These are phyloP conservation scores for Sparidentex hasta DNA, from an alignment of 2,797 vertebrate species.

Conservation along the genomic window DNA sequence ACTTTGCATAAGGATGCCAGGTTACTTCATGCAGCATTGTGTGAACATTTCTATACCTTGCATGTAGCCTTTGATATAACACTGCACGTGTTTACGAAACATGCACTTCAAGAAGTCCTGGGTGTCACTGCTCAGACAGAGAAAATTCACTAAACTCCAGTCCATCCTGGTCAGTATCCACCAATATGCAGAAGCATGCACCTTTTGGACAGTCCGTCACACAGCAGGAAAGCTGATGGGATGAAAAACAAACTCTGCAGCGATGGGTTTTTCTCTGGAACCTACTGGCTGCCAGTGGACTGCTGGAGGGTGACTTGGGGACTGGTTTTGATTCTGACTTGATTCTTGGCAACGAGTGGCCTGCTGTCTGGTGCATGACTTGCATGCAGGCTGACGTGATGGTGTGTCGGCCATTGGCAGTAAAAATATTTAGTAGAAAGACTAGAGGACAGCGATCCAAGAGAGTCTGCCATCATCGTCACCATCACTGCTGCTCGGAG, in stretches of 20 bases:
- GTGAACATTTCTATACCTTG: too few relatives aligned
- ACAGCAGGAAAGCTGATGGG: too few relatives aligned
- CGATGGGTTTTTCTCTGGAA: background rate
- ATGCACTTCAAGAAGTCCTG: too few relatives aligned
- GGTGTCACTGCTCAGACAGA: too few relatives aligned
- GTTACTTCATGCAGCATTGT: too few relatives aligned
- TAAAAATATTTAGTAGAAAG: background rate
- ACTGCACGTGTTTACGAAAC: background rate
- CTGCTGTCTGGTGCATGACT: background rate
- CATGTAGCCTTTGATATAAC: background rate
- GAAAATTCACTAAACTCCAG: too few relatives aligned
- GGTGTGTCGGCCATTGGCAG: background rate
- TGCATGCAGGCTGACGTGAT: background rate
- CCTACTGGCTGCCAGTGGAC: background rate
- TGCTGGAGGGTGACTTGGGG: conserved; percentile 2
- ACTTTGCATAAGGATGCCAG: background rate
- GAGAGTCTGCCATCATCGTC: background rate
- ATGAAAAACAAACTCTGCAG: background rate
- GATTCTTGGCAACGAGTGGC: background rate
- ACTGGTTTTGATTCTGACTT: conserved; percentile 12
- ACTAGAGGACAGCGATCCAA: background rate
- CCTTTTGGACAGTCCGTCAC: too few relatives aligned
- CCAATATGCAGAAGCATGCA: too few relatives aligned
- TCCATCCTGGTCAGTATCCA: too few relatives aligned
- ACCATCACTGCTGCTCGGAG: background rate